Evolutionary conservation across 2,888 invertebrate species (phyloP), one percentile per base, ranked within the genome.

Genomic region (Elegia similella): DNA sequence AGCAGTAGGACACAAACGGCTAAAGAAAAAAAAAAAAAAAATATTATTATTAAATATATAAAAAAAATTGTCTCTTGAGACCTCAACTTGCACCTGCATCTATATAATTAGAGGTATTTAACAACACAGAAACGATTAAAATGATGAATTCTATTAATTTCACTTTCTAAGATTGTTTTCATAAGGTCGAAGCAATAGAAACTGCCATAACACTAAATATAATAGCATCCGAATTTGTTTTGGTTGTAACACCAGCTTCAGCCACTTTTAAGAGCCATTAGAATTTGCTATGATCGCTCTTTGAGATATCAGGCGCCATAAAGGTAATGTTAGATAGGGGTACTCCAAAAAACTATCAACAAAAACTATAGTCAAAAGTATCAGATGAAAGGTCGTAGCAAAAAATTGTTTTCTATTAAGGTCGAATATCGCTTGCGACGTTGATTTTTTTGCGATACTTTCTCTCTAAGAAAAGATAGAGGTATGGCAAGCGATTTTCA

Each of bases 301-400:
- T 68, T 62, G 61, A 82, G 83, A 86, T 86, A 86, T 76, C 72
- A 76, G 79, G 80, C 81, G 82, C 85, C 86, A 80, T 89, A 79
- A 89, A 86, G 78, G 81, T 84, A 86, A 90, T 86, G 84, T 84
- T 73, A 82, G 86, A 88, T 88, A 85, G 84, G 84, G 80, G 80
- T 82, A 75, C 73, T 81, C 76, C 73, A 81, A 83, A 84, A 88
- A 88, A 88, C 79, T 81, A 82, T 78, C 79, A 81, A 82, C 87
- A 89, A 90, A 90, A 89, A 89, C 82, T 76, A 82, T 82, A 77
- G 70, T 75, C 76, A 68, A 82, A 71, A 86, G 76, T 82, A 84
- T 80, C 72, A 80, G 79, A 77, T 76, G 81, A 84, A 84, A 88
- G 84, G 84, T 86, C 75, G 80, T 60, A 66, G 73, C 73, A 85